Evolutionary conservation across 2,797 vertebrate genomes (phyloP).

Genomic region (Nannoperca obscura): DNA sequence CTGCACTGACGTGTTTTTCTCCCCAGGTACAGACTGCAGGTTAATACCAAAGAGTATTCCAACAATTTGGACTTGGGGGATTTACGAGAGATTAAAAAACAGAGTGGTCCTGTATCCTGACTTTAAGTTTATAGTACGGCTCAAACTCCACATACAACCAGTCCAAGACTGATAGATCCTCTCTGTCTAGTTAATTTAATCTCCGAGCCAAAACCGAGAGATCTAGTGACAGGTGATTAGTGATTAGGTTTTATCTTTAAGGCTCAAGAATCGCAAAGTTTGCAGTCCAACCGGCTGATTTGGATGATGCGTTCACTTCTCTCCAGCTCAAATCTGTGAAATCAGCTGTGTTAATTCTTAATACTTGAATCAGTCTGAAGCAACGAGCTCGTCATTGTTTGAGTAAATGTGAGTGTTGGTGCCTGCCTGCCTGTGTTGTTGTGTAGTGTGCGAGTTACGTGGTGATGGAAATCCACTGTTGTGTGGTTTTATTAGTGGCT

Average conservation of each 20-base stretch:
- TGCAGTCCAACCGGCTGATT: background rate
- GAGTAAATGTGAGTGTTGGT: background rate
- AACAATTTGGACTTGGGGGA: background rate
- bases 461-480: conserved; percentile 29
- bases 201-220: background rate
- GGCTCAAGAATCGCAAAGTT: background rate
- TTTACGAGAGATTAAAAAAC: background rate
- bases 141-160: background rate
- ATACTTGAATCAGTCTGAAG: background rate
- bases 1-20: background rate
- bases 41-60: background rate
- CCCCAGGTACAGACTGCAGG: background rate
- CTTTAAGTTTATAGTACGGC: background rate
- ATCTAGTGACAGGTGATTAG: background rate
- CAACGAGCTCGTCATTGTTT: background rate
- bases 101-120: background rate
- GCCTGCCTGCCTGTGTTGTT: background rate
- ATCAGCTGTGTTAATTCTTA: background rate
- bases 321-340: background rate
- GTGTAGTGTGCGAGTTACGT: conserved; percentile 3
- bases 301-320: background rate
- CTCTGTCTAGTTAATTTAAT: background rate
- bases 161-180: background rate
- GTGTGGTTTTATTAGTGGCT: conserved; percentile 50
- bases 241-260: background rate